phyloP scores from a whole-genome alignment of 2,888 invertebrate genomes.

The Eucera pruinosa region DNA sequence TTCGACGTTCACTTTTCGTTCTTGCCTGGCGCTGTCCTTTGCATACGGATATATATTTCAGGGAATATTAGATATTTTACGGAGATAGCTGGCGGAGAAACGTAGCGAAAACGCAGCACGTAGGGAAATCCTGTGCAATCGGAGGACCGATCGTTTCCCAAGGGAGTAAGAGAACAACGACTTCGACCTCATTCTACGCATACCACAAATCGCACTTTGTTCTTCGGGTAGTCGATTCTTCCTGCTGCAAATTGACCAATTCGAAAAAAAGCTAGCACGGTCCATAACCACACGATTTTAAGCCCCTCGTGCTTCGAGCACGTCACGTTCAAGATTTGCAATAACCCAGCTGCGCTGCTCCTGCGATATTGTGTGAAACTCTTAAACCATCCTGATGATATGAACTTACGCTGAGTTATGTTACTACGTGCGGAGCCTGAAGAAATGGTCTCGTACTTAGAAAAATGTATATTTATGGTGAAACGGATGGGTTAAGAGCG shows the following conservation, averaged over 20 bases:
- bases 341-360: neutral
- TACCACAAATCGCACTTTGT: constrained; percentile 68
- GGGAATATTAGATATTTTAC: constrained; percentile 56
- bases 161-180: constrained; percentile 42
- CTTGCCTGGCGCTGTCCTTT: constrained; percentile 1
- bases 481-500: too few relatives aligned
- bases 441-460: neutral
- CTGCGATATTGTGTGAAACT: neutral
- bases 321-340: constrained; percentile 5
- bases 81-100: constrained; percentile 43
- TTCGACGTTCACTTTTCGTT: neutral
- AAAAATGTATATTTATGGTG: neutral
- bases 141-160: constrained; percentile 52
- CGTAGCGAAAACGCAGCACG: constrained; percentile 25
- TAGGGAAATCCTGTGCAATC: constrained; percentile 61
- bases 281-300: constrained; percentile 9
- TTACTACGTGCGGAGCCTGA: neutral
- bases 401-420: neutral
- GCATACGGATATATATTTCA: constrained; percentile 37
- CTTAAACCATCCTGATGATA: neutral
- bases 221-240: constrained; percentile 59
- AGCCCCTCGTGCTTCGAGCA: neutral
- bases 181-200: constrained; percentile 60
- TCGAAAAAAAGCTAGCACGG: constrained; percentile 18
- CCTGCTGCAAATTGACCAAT: constrained; percentile 56